Percentiles rank a stretch among this genome's conserved stretches.
phyloP scores from a whole-genome alignment of 2,113 vertebrate genomes.

The Myrmecophaga tridactyla region DNA sequence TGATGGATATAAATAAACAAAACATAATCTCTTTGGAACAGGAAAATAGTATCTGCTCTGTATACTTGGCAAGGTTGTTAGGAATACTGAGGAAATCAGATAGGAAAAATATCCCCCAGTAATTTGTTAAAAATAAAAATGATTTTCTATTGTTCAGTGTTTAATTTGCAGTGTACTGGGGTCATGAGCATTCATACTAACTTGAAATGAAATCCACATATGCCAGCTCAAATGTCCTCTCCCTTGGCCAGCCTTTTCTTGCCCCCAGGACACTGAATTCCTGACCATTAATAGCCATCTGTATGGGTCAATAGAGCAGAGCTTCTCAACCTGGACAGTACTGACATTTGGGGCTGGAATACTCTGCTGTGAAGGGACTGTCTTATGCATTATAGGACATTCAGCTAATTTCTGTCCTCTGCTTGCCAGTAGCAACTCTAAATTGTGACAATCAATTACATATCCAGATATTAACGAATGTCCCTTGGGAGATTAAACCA shows the following conservation, averaged over 20 bases:
- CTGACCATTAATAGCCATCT: background rate
- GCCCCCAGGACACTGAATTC: background rate
- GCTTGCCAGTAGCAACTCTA: background rate
- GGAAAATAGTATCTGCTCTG: background rate
- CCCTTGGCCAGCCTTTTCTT: background rate
- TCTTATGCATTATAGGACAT: background rate
- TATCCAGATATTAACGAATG: background rate
- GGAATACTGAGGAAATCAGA: background rate
- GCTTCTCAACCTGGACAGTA: background rate
- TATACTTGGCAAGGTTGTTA: background rate
- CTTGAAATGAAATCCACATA: background rate
- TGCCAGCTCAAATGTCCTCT: background rate
- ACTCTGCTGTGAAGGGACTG: background rate
- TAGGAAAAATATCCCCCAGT: background rate
- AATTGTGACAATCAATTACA: background rate
- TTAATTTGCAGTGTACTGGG: background rate
- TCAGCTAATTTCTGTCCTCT: background rate
- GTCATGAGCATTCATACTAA: background rate
- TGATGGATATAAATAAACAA: background rate
- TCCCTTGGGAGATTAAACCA: background rate
- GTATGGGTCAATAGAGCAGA: background rate
- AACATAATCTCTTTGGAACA: background rate
- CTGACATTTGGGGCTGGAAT: background rate
- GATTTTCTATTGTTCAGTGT: background rate
- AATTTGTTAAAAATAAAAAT: background rate